phyloP scores from a whole-genome alignment of 2,888 invertebrate species.

The Loripinus fragilis region DNA sequence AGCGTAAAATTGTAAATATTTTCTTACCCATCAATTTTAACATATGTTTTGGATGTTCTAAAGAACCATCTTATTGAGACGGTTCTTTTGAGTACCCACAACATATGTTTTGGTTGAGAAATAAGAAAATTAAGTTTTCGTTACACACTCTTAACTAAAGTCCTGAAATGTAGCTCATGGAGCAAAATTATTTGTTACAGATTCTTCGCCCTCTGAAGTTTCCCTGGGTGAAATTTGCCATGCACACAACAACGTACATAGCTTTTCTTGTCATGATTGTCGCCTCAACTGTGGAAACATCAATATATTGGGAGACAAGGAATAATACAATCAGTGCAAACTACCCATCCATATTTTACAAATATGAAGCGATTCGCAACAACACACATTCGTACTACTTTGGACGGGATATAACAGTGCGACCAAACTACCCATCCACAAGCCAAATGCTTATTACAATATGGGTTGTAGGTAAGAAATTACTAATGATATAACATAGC shows the following conservation, averaged over 20 bases:
- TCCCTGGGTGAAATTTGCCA: constrained; percentile 81
- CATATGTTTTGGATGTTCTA: too few species aligned
- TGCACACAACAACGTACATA: constrained; percentile 78
- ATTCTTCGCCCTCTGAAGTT: constrained; percentile 71
- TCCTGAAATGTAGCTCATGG: too few species aligned
- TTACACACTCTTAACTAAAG: too few species aligned
- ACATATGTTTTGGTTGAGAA: too few species aligned
- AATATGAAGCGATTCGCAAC: constrained; percentile 52
- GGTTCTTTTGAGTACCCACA: too few species aligned
- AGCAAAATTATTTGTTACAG: constrained; percentile 68
- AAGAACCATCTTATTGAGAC: too few species aligned
- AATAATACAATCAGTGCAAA: constrained; percentile 11
- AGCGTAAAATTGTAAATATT: too few species aligned
- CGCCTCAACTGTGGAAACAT: constrained; percentile 71
- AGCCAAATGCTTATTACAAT: constrained; percentile 71
- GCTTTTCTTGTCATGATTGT: constrained; percentile 78
- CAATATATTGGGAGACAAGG: neutral
- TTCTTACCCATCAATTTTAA: too few species aligned
- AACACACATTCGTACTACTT: constrained; percentile 49
- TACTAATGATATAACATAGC: too few species aligned
- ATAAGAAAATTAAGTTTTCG: too few species aligned
- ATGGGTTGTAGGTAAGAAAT: constrained; percentile 77
- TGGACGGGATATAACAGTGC: constrained; percentile 71
- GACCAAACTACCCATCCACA: constrained; percentile 65
- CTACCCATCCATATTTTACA: constrained; percentile 44